Percentiles rank a stretch among this genome's conserved stretches.
These are phyloP conservation scores for Calephelis perditalis DNA, from an alignment of 2,888 invertebrate species.

Conservation along the genomic window DNA sequence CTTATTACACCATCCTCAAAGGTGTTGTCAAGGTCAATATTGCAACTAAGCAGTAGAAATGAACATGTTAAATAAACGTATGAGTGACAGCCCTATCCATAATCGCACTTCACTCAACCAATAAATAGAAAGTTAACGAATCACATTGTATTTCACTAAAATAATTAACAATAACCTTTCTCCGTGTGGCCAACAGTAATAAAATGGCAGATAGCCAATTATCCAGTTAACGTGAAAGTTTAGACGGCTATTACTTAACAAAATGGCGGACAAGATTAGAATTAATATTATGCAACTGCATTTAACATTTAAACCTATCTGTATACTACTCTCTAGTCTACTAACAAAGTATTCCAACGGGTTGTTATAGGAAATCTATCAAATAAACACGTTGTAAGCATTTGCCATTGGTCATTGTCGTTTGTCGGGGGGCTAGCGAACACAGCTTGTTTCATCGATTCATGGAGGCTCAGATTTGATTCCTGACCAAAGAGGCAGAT, in stretches of 20 bases:
- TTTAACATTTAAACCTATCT: no score
- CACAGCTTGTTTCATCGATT: no score
- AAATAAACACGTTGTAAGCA: no score
- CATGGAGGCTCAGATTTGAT: no score
- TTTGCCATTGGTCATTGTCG: no score
- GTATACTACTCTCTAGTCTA: no score
- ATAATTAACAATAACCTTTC: conserved; percentile 9
- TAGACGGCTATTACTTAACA: not conserved
- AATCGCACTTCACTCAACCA: not conserved
- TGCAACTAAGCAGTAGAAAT: no score
- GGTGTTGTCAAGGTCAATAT: not conserved
- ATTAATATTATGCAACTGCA: conserved; percentile 5
- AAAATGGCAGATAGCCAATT: conserved; percentile 4
- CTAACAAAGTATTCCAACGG: no score
- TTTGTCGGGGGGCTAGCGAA: no score
- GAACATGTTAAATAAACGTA: not conserved
- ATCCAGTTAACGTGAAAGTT: conserved; percentile 12
- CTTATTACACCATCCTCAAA: not conserved
- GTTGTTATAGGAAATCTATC: no score
- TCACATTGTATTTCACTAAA: conserved; percentile 1
- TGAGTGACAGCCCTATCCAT: not conserved
- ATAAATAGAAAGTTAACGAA: conserved; percentile 3
- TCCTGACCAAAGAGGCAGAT: no score
- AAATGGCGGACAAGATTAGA: conserved; percentile 12
- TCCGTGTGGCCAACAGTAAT: not conserved